phyloP scores from a whole-genome alignment of 2,113 vertebrate genomes.

The Hylia prasina region DNA sequence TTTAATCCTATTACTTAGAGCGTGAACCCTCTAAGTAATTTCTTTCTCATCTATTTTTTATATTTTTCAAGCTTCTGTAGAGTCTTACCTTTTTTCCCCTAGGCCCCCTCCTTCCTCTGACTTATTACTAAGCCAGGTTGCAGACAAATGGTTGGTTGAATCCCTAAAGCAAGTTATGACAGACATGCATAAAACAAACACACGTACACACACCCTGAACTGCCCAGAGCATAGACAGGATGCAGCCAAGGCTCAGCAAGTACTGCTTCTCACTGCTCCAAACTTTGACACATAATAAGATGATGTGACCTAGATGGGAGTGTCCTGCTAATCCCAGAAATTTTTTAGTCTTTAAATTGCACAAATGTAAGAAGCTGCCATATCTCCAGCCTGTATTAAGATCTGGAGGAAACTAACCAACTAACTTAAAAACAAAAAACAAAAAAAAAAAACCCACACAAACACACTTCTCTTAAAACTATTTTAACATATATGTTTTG shows the following conservation, averaged over 20 bases:
- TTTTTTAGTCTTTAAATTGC: not conserved
- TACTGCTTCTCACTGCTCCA: not conserved
- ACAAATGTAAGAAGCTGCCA: not conserved
- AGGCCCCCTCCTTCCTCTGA: not conserved
- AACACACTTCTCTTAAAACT: not conserved
- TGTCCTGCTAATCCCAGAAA: constrained; percentile 11
- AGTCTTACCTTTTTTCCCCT: not conserved
- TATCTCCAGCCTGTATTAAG: not conserved
- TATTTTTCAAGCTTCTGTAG: not conserved
- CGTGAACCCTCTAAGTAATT: not conserved
- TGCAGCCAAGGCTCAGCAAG: constrained; percentile 32
- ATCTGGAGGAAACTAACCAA: not conserved
- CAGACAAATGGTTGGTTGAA: constrained; percentile 27
- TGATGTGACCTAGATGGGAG: constrained; percentile 24
- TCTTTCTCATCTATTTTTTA: not conserved
- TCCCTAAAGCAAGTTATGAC: constrained; percentile 44
- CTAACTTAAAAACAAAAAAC: not conserved
- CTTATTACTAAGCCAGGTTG: not conserved
- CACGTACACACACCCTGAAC: not conserved
- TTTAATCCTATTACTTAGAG: not conserved
- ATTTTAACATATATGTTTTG: not conserved
- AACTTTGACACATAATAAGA: not conserved
- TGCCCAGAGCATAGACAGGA: constrained; percentile 3
- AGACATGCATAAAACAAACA: constrained; percentile 28
- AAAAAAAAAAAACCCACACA: no score